Evolutionary conservation across 1,140 invertebrate species (phyloP), one percentile per base, ranked within the genome.

Genomic region (Drosophila subobscura): DNA sequence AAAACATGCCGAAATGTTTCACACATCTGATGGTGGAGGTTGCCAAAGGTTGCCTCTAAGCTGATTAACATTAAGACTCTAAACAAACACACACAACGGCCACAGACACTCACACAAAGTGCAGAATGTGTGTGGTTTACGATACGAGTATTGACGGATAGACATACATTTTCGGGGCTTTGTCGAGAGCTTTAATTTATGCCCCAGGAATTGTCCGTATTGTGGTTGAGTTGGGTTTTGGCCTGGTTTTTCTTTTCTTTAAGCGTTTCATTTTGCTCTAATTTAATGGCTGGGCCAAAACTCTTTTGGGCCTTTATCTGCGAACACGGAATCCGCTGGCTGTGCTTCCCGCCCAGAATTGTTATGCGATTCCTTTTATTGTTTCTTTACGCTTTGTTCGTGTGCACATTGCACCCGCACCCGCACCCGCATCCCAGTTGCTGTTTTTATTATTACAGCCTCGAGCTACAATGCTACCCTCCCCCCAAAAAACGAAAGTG

Each of bases 381-480:
- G 50, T 33, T 46, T 45, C 47, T 70, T 20, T 40, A 74, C 20
- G 53, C 71, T 74, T 76, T 76, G 79, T 83, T 60, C 68, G 73
- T 57, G 68, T 70, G 74, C 79, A 68, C 44, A 27, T 6, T 27
- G 25, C 25, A 27, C 1, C 25, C 25, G 25, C 74, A 20, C 16
- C 16, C 16, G 16, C 16, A 20, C 16, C 16, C 16, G 79, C 79
- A 75, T 20, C 25, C 25, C 25, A 27, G 70, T 67, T 75, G 75
- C 70, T 70, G 74, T 83, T 85, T 81, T 80, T 85, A 80, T 85
- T 86, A 86, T 80, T 77, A 73, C 78, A 70, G 81, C 80, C 80
- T 85, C 77, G 53, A 70, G 72, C 58, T n/a, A 67, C 41, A 61
- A 14, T 51, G 47, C 42, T 27, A 27, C 23, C 10, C 5, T 10